These are phyloP conservation scores for Ridgeia piscesae DNA, from an alignment of 1,140 invertebrate genomes.

Conservation along the genomic window DNA sequence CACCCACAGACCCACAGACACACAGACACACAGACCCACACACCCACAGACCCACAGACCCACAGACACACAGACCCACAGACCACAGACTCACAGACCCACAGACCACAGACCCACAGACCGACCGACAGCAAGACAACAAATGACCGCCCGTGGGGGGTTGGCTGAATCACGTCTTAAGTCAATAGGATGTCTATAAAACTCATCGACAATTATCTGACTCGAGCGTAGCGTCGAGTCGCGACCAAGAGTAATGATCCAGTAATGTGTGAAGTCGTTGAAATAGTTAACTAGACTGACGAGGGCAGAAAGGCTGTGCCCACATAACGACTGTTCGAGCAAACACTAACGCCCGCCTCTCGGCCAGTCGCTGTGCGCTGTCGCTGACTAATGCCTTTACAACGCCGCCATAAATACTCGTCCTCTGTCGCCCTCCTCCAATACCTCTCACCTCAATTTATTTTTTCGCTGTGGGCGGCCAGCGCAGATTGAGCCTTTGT, in stretches of 20 bases:
- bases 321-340: not conserved
- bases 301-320: not conserved
- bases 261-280: not conserved
- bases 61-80: too few relatives aligned
- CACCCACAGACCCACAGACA: too few relatives aligned
- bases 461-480: not conserved
- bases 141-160: not conserved
- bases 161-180: not conserved
- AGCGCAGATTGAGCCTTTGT: not conserved
- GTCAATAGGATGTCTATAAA: not conserved
- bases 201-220: slow-evolving; percentile 1
- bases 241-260: not conserved
- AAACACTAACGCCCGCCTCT: not conserved
- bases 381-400: not conserved
- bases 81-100: too few relatives aligned
- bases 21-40: too few relatives aligned
- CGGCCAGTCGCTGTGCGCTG: not conserved
- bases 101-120: too few relatives aligned
- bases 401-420: not conserved
- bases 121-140: not conserved
- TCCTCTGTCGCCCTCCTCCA: not conserved
- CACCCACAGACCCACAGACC: too few relatives aligned
- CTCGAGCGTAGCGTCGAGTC: not conserved
- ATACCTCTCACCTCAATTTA: not conserved
- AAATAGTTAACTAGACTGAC: not conserved